Evolutionary conservation across 1,140 invertebrate genomes (phyloP).

Genomic region (Limonius californicus): DNA sequence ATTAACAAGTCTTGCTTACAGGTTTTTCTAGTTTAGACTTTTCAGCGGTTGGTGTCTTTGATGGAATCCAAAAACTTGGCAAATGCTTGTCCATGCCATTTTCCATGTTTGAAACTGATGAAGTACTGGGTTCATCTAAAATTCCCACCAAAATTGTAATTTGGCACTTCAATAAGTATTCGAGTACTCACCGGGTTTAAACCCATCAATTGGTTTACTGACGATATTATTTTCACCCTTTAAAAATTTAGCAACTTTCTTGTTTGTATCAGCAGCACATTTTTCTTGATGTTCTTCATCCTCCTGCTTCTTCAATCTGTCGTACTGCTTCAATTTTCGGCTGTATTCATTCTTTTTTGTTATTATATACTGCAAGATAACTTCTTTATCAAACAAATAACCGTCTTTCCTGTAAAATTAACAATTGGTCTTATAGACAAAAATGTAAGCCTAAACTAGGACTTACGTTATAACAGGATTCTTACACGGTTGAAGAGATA

Average conservation of each 20-base stretch:
- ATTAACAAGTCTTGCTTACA: constrained; percentile 46
- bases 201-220: constrained; percentile 48
- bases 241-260: constrained; percentile 71
- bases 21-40: constrained; percentile 75
- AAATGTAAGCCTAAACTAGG: too few relatives aligned
- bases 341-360: constrained; percentile 92
- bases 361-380: constrained; percentile 93
- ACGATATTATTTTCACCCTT: constrained; percentile 72
- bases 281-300: constrained; percentile 60
- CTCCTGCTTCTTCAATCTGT: constrained; percentile 79
- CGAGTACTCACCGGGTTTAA: constrained; percentile 52
- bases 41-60: constrained; percentile 84
- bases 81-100: constrained; percentile 64
- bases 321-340: constrained; percentile 88
- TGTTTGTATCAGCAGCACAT: constrained; percentile 65
- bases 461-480: constrained; percentile 82
- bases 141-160: too few relatives aligned
- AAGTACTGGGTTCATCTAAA: constrained; percentile 29
- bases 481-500: constrained; percentile 93
- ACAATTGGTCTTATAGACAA: too few relatives aligned
- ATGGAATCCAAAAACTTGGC: constrained; percentile 97
- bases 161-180: too few relatives aligned
- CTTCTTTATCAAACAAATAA: constrained; percentile 95
- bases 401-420: constrained; percentile 78
- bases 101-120: constrained; percentile 75